phyloP scores from a whole-genome alignment of 2,888 invertebrate species.

The Dryobotodes eremita region DNA sequence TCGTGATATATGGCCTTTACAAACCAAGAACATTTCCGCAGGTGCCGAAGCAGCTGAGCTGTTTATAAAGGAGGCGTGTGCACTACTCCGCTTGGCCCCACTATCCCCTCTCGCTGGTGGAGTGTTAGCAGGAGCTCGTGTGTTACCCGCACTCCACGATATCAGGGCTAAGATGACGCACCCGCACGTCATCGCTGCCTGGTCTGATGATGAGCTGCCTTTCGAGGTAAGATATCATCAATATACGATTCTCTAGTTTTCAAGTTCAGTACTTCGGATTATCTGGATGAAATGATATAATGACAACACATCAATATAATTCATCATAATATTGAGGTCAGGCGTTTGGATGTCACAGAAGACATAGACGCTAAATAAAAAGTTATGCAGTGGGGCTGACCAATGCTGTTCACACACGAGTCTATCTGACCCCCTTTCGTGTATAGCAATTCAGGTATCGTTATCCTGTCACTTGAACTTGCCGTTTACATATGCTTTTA shows the following conservation, averaged over 20 bases:
- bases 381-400: neutral
- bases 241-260: conserved; percentile 73
- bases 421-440: neutral
- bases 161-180: conserved; percentile 92
- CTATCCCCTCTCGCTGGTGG: conserved; percentile 96
- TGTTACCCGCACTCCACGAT: conserved; percentile 98
- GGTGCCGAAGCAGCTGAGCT: conserved; percentile 95
- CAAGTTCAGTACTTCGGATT: neutral
- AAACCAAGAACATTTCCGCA: conserved; percentile 69
- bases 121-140: conserved; percentile 97
- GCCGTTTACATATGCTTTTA: neutral
- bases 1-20: neutral
- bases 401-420: neutral
- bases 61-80: conserved; percentile 98
- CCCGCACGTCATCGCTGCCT: conserved; percentile 95
- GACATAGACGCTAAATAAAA: neutral
- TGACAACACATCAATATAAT: neutral
- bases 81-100: conserved; percentile 95
- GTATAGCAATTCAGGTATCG: neutral
- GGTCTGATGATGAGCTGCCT: conserved; percentile 99
- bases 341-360: neutral
- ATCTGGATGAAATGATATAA: neutral
- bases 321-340: neutral
- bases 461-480: neutral
- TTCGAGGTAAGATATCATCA: conserved; percentile 88